Base-by-base conservation (phyloP, 1,140 invertebrate genomes). In the Teleogryllus occipitalis region DNA sequence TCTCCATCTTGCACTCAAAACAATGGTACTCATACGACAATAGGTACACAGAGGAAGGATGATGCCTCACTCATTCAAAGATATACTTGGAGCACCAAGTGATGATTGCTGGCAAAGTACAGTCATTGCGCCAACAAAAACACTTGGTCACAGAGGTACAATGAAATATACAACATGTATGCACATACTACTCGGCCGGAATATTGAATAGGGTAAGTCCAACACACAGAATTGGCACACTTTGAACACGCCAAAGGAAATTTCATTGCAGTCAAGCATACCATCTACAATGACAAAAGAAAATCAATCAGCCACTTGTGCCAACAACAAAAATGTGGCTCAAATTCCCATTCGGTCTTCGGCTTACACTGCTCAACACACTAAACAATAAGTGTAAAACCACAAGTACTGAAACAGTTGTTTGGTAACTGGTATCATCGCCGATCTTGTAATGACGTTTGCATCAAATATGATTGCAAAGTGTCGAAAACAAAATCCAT, bases 151-250 rank as follows among this genome's bases (percentile, higher is more conserved):
- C 10, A 14, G 54, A 65, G 54, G 18, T 65, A 65, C 54, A 65
- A 18, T 65, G 54, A 65, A 65, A 65, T 65, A 65, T 65, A 65
- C 54, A 65, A 65, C 54, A 65, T 65, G 54, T 65, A 65, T 65
- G 54, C 54, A 65, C 54, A 65, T 65, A 65, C 14, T 46, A 47
- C 47, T 76, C 76, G 76, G 76, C 76, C 76, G 47, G 76, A 76
- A 18, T 49, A 48, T 76, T 76, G 47, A 76, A 76, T 76, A 76
- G 76, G 76, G 76, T 76, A 76, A 65, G 46, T 47, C 46, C 76
- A 48, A 76, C 76, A 76, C n/a, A n/a, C 76, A 47, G 14, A 39
- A 75, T 75, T 75, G n/a, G 74, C 54, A 65, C 54, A 65, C 54
- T 65, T 39, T 65, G 54, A 65, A 65, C 54, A 65, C 54, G 10